Base-by-base conservation (phyloP, 2,113 vertebrate genomes). In the Vicugna pacos region DNA sequence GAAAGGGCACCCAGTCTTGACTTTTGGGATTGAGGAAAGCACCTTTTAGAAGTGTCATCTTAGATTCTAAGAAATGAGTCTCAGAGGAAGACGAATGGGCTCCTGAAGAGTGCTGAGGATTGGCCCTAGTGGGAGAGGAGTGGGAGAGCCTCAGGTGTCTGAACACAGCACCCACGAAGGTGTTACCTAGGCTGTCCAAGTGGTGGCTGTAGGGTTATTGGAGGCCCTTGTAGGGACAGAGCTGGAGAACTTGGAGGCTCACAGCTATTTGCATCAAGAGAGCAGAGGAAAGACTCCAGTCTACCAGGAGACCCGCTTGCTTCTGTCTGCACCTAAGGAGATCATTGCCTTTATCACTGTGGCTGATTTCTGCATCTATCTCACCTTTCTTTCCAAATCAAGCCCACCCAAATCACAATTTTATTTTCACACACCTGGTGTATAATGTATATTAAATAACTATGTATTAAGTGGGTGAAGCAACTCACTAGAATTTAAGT, bases 271-370 rank as follows among this genome's bases (percentile, higher is more conserved):
- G 91, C 32, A 42, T 75, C 32, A 50, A 38, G 24, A 80, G 10
- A 64, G 10, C n/a, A 11, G 42, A 56, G n/a, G 16, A 9, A 0
- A 22, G 6, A 28, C 20, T n/a, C 32, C 15, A 8, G 2, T 24
- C 5, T 12, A 0, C 38, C 14, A 19, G 52, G 17, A 20, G 28
- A 6, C 9, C 26, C 2, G 0, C 15, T 17, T 13, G 1, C 8
- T 56, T 42, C 10, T 30, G 32, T 17, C 54, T 24, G 42, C 32
- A 32, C 54, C 28, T 76, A 22, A 67, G 81, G 46, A 80, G 22
- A 62, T 6, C 11, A 3, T 2, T 14, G 9, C 54, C 50, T 50
- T 24, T 11, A 19, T 46, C n/a, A 15, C 9, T 24, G 2, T 46
- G 35, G n/a, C 13, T 2, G n/a, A 17, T 69, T 77, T 82, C 64